Conservation (phyloP, 2,888 invertebrate species). For the Myopa testacea region DNA sequence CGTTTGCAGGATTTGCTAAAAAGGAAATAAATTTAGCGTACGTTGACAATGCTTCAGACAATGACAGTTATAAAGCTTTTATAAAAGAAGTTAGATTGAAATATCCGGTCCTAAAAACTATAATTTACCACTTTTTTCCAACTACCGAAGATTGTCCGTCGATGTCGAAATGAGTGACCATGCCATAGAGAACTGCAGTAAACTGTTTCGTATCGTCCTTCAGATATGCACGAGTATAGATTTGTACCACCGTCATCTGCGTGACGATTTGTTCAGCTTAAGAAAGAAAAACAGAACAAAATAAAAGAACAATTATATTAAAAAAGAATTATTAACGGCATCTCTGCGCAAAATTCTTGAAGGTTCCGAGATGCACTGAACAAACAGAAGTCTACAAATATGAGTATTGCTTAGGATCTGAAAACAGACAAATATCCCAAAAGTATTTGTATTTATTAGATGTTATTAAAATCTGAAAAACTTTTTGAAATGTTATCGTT, state of each 20-base stretch:
- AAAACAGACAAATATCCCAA: no score
- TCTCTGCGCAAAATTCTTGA: no score
- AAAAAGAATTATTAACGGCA: no score
- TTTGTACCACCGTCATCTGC: constrained; percentile 73
- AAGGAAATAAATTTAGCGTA: neutral
- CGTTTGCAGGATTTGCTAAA: constrained; percentile 57
- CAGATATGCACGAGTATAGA: constrained; percentile 67
- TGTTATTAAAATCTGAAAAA: no score
- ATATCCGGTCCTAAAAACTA: neutral
- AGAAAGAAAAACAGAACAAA: neutral
- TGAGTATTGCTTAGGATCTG: no score
- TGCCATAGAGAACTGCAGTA: constrained; percentile 77
- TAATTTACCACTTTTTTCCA: constrained; percentile 68
- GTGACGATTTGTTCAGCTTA: constrained; percentile 60
- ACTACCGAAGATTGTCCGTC: constrained; percentile 70
- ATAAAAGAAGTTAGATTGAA: neutral
- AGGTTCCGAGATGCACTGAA: no score
- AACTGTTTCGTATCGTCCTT: constrained; percentile 70
- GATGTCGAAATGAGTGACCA: constrained; percentile 78
- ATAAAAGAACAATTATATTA: no score
- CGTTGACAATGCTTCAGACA: neutral
- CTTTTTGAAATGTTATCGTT: no score
- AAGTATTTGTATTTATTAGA: no score
- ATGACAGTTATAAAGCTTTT: neutral
- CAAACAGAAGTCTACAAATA: no score